Base-by-base conservation (phyloP, 2,888 invertebrate genomes). In the Diloba caeruleocephala region DNA sequence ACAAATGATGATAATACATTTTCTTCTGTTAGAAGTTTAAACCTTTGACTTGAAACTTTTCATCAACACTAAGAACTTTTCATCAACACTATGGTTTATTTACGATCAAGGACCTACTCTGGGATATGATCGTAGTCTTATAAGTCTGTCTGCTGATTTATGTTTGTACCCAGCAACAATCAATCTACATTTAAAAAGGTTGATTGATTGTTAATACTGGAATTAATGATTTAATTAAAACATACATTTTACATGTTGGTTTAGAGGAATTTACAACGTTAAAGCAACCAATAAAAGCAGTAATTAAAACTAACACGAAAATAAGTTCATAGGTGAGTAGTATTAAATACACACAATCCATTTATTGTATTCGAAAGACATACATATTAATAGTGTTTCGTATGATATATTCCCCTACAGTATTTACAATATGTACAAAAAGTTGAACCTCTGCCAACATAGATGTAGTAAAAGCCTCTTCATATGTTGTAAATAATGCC, bases 391-490 rank as follows among this genome's bases (percentile, higher is more conserved):
- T 42, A 55, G 58, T 69, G 46, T 62, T 56, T 50, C 32, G 42
- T 61, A 67, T 54, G 36, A 61, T 48, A 61, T 44, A 61, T 51
- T 48, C 46, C 37, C 48, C 51, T 70, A 46, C 55, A 64, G 46
- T 58, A 73, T 59, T 66, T 66, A 80, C 72, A 84, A 77, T 82
- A 81, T 79, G 45, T 82, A 74, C 87, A 87, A 75, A 80, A 70
- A 71, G 70, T 77, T 78, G 79, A 79, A 75, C 78, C 78, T 72
- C 66, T 76, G 65, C 63, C 70, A 79, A 78, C 61, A 78, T 63
- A 75, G 76, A 78, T 63, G 74, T 73, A 75, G 66, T 73, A 78
- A 73, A 82, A 84, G 83, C 84, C 82, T 82, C 83, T 79, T 78
- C 55, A 67, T 64, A 54, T 52, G 31, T 57, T 62, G 56, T 62